A percentile compares a stretch with the other conserved stretches of the same genome.
Evolutionary conservation across 2,113 vertebrate genomes (phyloP).

Genomic region (Upupa epops): DNA sequence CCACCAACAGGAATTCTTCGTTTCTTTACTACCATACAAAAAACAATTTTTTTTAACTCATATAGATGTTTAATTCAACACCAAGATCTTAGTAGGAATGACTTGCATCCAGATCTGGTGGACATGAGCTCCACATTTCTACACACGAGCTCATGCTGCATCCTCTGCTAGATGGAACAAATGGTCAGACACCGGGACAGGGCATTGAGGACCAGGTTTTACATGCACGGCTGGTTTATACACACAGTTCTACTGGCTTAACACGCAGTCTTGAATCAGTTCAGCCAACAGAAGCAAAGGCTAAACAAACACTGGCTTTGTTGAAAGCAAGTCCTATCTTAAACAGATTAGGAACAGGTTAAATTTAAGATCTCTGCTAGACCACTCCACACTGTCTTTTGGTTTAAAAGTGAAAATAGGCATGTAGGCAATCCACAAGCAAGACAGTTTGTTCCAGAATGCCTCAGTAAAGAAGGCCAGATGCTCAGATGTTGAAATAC

Average conservation of each 20-base stretch:
- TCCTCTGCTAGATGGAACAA: background rate
- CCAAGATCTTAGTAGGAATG: background rate
- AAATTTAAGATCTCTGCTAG: slow-evolving; percentile 1
- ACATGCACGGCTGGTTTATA: background rate
- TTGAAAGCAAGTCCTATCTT: background rate
- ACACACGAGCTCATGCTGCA: background rate
- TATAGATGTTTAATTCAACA: background rate
- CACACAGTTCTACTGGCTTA: background rate
- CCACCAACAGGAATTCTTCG: background rate
- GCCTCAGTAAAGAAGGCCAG: background rate
- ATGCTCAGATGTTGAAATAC: background rate
- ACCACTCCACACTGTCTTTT: background rate
- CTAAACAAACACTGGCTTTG: background rate
- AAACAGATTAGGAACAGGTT: slow-evolving; percentile 16
- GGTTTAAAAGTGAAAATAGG: slow-evolving; percentile 15
- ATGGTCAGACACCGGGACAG: background rate
- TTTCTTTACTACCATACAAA: background rate
- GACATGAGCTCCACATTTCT: background rate
- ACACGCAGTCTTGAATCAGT: background rate
- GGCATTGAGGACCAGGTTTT: background rate
- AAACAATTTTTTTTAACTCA: background rate
- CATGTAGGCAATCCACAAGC: background rate
- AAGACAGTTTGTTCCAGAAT: background rate
- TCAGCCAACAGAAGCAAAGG: background rate
- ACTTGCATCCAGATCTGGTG: background rate